Conservation (phyloP, 2,888 invertebrate genomes). For the Polia nebulosa region DNA sequence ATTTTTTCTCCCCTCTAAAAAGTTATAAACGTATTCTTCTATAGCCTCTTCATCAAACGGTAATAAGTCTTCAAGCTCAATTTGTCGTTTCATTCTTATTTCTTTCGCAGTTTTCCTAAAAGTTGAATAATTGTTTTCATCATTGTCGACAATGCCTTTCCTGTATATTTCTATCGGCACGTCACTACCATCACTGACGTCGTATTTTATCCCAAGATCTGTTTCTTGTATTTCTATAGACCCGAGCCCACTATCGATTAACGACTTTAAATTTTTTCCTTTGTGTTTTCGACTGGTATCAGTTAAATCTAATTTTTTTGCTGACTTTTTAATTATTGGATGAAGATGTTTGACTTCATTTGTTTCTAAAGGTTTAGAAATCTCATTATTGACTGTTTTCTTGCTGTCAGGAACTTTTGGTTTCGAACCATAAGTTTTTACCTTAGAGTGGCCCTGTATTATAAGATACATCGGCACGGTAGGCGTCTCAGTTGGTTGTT, state of each 20-base stretch:
- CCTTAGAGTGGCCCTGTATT: slow-evolving; percentile 96
- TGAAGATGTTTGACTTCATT: slow-evolving; percentile 91
- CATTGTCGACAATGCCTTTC: slow-evolving; percentile 92
- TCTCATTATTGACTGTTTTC: slow-evolving; percentile 86
- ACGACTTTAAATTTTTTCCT: slow-evolving; percentile 82
- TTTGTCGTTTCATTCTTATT: slow-evolving; percentile 80
- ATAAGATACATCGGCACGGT: slow-evolving; percentile 94
- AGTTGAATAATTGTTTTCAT: slow-evolving; percentile 80
- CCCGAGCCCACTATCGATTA: slow-evolving; percentile 85
- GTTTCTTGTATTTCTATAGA: slow-evolving; percentile 91
- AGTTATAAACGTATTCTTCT: slow-evolving; percentile 85
- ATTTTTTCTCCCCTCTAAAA: slow-evolving; percentile 83
- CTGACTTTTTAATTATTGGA: slow-evolving; percentile 80
- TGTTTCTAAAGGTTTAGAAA: slow-evolving; percentile 87
- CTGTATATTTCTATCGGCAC: slow-evolving; percentile 90
- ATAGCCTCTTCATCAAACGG: slow-evolving; percentile 86
- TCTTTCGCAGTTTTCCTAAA: slow-evolving; percentile 65
- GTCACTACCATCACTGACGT: slow-evolving; percentile 89
- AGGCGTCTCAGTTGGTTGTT: slow-evolving; percentile 86
- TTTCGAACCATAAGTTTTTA: slow-evolving; percentile 95
- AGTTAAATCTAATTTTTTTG: slow-evolving; percentile 77
- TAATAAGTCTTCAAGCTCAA: slow-evolving; percentile 84
- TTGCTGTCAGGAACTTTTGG: slow-evolving; percentile 84
- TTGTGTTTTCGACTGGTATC: slow-evolving; percentile 76
- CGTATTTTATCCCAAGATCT: slow-evolving; percentile 90